Evolutionary conservation across 2,797 vertebrate species (phyloP), one percentile per base, ranked within the genome.

Genomic region (Molothrus aeneus): DNA sequence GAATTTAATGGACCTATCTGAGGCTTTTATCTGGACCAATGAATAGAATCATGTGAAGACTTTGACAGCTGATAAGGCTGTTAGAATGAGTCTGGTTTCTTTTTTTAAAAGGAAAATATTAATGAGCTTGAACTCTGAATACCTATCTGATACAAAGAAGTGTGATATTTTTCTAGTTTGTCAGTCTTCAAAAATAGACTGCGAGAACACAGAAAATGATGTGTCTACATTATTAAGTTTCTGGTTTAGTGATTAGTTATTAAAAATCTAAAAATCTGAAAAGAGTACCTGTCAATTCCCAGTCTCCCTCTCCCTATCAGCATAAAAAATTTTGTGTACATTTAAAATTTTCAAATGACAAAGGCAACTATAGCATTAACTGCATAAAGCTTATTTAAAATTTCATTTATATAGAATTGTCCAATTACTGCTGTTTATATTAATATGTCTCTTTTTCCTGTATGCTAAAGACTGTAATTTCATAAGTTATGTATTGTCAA

Each of bases 231-330:
- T 61, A 13, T 31, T 22, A 75, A 24, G 13, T 59, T 79, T 29
- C 20, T 59, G 22, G 16, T 57, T 86, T 86, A 54, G 29, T 48
- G 22, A 75, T 25, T 32, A 45, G 24, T 34, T 91, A 57, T 20
- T 42, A 60, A 68, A 88, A 68, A 48, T 13, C 2, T 3, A 71
- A 93, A 80, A 80, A 40, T 32, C 11, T 50, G 48, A 78, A 70
- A 88, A 4, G 13, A 24, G 2, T 51, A 51, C 21, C 4, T n/a
- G 17, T 57, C 34, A 84, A 17, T 56, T 21, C 17, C 6, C 2
- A 0, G 36, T 64, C 12, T 54, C 14, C 8, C 7, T 11, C 2
- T 9, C 3, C 5, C 4, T 11, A 17, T 40, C 17, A 65, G 13
- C 16, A 36, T 63, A 53, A 78, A 83, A 47, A 56, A 19, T 4